Evolutionary conservation across 2,888 invertebrate genomes (phyloP), one percentile per base, ranked within the genome.

Genomic region (Trypoxylon attenuatum): DNA sequence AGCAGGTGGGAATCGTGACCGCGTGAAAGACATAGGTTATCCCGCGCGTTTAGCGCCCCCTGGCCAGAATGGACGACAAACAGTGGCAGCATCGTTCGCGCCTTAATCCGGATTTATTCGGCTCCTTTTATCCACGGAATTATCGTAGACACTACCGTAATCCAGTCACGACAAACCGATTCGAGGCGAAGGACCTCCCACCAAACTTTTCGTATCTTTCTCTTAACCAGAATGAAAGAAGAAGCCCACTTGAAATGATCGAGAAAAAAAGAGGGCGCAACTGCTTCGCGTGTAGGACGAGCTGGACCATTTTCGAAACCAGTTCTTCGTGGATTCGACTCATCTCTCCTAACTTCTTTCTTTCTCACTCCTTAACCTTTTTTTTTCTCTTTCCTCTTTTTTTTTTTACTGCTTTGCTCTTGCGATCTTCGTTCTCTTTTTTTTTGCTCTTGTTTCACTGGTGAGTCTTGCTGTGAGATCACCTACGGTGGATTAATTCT

Each of bases 61-160:
- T n/a, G n/a, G n/a, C n/a, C n/a, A n/a, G n/a, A n/a, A n/a, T n/a
- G n/a, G n/a, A n/a, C n/a, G n/a, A n/a, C n/a, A n/a, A n/a, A n/a
- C n/a, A n/a, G 70, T 69, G 55, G 56, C 56, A 53, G 55, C 68
- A 58, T 45, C 19, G 42, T 62, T 59, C 62, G 61, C 68, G 63
- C 68, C 56, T 69, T 71, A 73, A 81, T 78, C 74, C 71, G 71
- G 76, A 79, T 79, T 76, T 78, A 73, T 74, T 77, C 69, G 73
- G 69, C 53, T 73, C 50, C 69, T 69, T 77, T 78, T 67, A 74
- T 63, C 68, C 76, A 64, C 58, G 70, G 58, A 71, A 72, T 71
- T 66, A 73, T 76, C 63, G 41, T 69, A 49, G 46, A 45, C 45
- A 29, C 57, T 54, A 61, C 55, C 56, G 68, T 56, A 57, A 58